Evolutionary conservation across 2,113 vertebrate genomes (phyloP).

Genomic region (Accipiter virgatus): DNA sequence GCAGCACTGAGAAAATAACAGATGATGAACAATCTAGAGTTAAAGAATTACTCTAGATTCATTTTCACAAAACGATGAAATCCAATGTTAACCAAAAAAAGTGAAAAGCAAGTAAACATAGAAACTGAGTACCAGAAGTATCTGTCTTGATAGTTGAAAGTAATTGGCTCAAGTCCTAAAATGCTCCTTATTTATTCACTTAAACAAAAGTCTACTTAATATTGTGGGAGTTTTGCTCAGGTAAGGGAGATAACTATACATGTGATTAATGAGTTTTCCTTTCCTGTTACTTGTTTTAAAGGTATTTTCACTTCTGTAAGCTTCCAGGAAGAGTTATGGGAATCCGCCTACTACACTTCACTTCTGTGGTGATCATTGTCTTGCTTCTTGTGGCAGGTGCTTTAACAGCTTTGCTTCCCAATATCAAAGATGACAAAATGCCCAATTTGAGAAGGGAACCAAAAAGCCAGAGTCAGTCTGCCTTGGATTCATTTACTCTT

Average conservation of each 20-base stretch:
- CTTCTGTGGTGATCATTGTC: conserved; percentile 71
- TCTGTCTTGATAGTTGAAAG: neutral
- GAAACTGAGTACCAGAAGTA: neutral
- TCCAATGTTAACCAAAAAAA: neutral
- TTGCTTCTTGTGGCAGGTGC: conserved; percentile 78
- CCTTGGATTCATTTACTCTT: conserved; percentile 81
- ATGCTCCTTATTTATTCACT: neutral
- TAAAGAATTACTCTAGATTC: neutral
- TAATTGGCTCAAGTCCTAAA: neutral
- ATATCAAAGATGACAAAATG: conserved; percentile 77
- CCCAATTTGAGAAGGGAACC: conserved; percentile 58
- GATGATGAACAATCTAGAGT: neutral
- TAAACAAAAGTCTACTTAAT: neutral
- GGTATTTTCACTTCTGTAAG: conserved; percentile 72
- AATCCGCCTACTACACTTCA: conserved; percentile 70
- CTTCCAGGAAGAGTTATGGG: conserved; percentile 77
- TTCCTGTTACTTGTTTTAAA: conserved; percentile 31
- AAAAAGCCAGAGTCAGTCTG: conserved; percentile 57
- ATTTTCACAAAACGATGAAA: neutral
- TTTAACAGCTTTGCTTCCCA: conserved; percentile 78
- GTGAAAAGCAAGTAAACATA: neutral
- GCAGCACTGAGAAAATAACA: neutral
- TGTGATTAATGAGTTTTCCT: neutral
- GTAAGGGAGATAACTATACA: neutral
- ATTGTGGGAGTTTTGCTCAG: neutral